Evolutionary conservation across 2,797 vertebrate genomes (phyloP), one percentile per base, ranked within the genome.

Genomic region (Microtus agrestis): DNA sequence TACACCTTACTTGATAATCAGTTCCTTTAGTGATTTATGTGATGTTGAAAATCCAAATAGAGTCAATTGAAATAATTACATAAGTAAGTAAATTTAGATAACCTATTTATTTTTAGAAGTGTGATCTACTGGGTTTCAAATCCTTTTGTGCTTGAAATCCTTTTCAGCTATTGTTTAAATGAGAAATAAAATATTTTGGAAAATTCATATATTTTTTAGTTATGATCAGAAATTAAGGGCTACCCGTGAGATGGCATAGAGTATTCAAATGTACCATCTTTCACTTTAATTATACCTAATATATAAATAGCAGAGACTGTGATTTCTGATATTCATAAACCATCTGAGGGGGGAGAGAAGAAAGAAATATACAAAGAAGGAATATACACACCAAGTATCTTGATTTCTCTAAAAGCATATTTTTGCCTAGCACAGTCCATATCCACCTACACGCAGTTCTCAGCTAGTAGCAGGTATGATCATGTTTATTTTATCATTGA

Each of bases 41-140:
- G 76, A 76, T 90, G 74, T 34, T 84, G 77, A 85, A 85, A 74
- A 94, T 91, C 81, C 40, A 95, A 95, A 91, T n/a, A 29, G 48
- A 93, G 89, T 80, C 65, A 69, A 29, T 85, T 91, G 77, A 95
- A 71, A 88, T 96, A 84, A 87, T 94, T 87, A 51, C 48, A 65
- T 81, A 87, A 34, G 63, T 69, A 95, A 90, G 77, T 79, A 67
- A 71, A 80, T 59, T 59, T 2, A 14, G 34, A 40, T 84, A 54
- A 59, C 71, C 76, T 63, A 3, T 93, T 65, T 89, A 43, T 96
- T 54, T 74, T 5, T 34, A 56, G 10, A 67, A 74, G 12, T 23
- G 48, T 43, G 8, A 17, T 94, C 61, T 56, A 21, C 1, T 27
- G 71, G 34, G 5, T 93, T 87, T 69, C n/a, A 85, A 61, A 23